phyloP scores from a whole-genome alignment of 1,140 invertebrate genomes.

The Limonius californicus region DNA sequence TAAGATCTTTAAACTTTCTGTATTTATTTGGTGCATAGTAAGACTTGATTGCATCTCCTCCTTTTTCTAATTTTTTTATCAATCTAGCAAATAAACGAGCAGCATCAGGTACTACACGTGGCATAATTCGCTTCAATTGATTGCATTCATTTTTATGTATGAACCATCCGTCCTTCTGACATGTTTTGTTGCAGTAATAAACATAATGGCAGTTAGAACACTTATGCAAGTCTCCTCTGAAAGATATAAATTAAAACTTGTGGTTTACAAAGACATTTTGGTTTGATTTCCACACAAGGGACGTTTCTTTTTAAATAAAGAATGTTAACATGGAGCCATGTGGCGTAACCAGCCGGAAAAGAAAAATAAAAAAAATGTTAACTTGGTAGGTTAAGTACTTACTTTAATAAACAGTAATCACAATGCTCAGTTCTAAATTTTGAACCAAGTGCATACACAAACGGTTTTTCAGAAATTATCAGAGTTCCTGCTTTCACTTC shows the following conservation, averaged over 20 bases:
- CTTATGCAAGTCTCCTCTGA: conserved; percentile 63
- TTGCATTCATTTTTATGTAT: conserved; percentile 75
- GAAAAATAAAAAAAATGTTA: neutral
- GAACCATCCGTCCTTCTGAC: conserved; percentile 71
- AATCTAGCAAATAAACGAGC: conserved; percentile 69
- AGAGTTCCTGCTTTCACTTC: conserved; percentile 49
- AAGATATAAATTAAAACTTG: conserved; percentile 33
- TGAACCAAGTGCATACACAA: conserved; percentile 56
- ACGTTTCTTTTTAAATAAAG: neutral
- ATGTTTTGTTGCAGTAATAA: conserved; percentile 69
- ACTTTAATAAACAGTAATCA: conserved; percentile 62
- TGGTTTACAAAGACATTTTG: neutral
- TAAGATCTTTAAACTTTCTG: conserved; percentile 75
- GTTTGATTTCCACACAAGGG: neutral
- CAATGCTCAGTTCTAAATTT: conserved; percentile 55
- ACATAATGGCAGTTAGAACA: conserved; percentile 79
- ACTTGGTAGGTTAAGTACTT: too few relatives aligned
- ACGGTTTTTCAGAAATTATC: conserved; percentile 57
- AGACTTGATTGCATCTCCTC: conserved; percentile 59
- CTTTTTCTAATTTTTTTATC: conserved; percentile 64
- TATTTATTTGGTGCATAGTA: conserved; percentile 63
- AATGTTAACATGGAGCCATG: too few relatives aligned
- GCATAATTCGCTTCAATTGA: conserved; percentile 62
- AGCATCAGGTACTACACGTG: conserved; percentile 67
- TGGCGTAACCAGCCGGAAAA: too few relatives aligned